Percentiles rank a stretch among this genome's conserved stretches.
Evolutionary conservation across 2,797 vertebrate species (phyloP).

Genomic region (Parotocinclus haroldoi): DNA sequence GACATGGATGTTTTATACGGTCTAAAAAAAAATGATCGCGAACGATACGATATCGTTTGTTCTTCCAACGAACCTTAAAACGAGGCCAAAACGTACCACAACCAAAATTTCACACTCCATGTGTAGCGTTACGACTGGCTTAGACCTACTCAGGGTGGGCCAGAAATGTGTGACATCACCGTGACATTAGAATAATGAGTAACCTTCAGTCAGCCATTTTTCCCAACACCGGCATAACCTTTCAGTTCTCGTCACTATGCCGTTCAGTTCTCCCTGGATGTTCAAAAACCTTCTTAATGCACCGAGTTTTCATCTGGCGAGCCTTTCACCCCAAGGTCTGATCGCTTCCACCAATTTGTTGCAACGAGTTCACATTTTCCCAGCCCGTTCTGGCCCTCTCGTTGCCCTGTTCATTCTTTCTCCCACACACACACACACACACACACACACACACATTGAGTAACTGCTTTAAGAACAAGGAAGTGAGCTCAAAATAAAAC

Average conservation of each 20-base stretch:
- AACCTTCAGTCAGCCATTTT: not conserved
- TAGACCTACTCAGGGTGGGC: too few species aligned
- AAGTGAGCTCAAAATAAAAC: constrained; percentile 69
- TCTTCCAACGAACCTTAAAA: too few species aligned
- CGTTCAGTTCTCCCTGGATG: not conserved
- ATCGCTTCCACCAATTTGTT: constrained; percentile 64
- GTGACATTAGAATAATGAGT: not conserved
- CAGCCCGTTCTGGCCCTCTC: constrained; percentile 66
- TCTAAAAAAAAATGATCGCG: too few species aligned
- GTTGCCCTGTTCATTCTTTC: constrained; percentile 48
- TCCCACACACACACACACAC: constrained; percentile 57
- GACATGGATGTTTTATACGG: too few species aligned
- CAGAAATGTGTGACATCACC: too few species aligned
- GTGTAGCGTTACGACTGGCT: too few species aligned
- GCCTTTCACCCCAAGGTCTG: constrained; percentile 53
- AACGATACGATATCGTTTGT: too few species aligned
- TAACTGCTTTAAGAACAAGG: constrained; percentile 71
- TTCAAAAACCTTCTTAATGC: constrained; percentile 12
- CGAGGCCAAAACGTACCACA: too few species aligned
- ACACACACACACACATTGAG: constrained; percentile 65
- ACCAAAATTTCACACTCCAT: too few species aligned
- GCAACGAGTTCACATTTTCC: constrained; percentile 67
- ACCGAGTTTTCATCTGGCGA: constrained; percentile 2
- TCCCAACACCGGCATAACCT: not conserved
- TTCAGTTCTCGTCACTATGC: not conserved